Conservation (phyloP, 2,797 vertebrate genomes). For the Macrochelys suwanniensis region DNA sequence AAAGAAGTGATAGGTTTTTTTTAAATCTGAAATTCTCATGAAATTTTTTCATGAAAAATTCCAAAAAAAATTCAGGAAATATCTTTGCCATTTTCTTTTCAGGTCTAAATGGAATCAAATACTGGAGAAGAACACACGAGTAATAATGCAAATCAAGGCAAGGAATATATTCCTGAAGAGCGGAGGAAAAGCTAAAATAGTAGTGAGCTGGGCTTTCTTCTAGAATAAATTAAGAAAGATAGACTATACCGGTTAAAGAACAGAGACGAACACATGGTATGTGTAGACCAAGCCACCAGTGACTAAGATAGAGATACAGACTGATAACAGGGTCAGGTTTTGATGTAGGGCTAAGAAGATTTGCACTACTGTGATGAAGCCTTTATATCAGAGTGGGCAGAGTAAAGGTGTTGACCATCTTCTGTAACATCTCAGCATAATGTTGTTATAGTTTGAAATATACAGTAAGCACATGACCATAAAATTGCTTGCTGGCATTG, state of each 20-base stretch:
- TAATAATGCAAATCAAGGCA: rapidly evolving
- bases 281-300: neutral
- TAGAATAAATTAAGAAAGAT: neutral
- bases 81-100: neutral
- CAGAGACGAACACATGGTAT: neutral
- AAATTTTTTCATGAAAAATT: neutral
- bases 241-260: neutral
- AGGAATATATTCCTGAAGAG: neutral
- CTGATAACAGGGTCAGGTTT: neutral
- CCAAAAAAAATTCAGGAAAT: neutral
- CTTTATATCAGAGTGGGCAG: neutral
- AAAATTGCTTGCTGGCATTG: no score
- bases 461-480: neutral
- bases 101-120: neutral
- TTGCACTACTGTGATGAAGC: neutral
- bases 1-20: no score
- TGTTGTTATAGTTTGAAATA: neutral
- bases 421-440: neutral
- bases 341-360: neutral
- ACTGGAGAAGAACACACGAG: neutral
- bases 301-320: neutral
- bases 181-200: neutral
- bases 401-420: neutral
- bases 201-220: neutral
- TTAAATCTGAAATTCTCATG: no score